phyloP scores from a whole-genome alignment of 1,140 invertebrate species.

The Drosophila pallidifrons region DNA sequence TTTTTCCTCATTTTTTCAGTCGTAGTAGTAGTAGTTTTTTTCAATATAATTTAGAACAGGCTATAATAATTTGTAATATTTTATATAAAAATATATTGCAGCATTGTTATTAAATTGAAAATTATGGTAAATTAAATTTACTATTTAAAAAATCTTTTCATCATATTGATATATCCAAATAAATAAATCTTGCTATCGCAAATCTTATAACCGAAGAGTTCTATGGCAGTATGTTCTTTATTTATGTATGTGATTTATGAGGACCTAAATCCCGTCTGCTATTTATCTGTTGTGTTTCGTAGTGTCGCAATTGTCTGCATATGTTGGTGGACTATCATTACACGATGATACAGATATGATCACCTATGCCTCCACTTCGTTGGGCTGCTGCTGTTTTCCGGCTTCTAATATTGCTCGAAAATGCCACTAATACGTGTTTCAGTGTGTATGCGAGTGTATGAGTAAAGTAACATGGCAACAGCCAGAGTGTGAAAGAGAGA shows the following conservation, averaged over 20 bases:
- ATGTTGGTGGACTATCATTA: constrained; percentile 14
- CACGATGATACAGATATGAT: constrained; percentile 22
- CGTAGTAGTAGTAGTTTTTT: too few species aligned
- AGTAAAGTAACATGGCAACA: constrained; percentile 19
- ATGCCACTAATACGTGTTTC: constrained; percentile 5
- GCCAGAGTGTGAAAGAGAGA: constrained; percentile 31
- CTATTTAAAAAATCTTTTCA: too few species aligned
- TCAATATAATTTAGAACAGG: too few species aligned
- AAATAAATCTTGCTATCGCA: too few species aligned
- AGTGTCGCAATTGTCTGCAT: constrained; percentile 12
- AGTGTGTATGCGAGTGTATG: constrained; percentile 26
- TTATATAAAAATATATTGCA: too few species aligned
- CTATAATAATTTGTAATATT: too few species aligned
- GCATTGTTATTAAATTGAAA: too few species aligned
- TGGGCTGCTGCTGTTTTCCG: constrained; percentile 13
- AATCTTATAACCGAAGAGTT: too few species aligned
- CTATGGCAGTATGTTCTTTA: too few species aligned
- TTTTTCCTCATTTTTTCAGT: too few species aligned
- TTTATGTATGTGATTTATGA: not conserved
- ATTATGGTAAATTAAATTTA: too few species aligned
- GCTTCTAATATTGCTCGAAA: constrained; percentile 15
- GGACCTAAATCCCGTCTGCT: not conserved
- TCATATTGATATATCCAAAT: too few species aligned
- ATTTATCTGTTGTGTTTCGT: not conserved
- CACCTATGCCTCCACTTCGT: constrained; percentile 2